Conservation (phyloP, 2,888 invertebrate genomes). For the Heteropelma amictum region DNA sequence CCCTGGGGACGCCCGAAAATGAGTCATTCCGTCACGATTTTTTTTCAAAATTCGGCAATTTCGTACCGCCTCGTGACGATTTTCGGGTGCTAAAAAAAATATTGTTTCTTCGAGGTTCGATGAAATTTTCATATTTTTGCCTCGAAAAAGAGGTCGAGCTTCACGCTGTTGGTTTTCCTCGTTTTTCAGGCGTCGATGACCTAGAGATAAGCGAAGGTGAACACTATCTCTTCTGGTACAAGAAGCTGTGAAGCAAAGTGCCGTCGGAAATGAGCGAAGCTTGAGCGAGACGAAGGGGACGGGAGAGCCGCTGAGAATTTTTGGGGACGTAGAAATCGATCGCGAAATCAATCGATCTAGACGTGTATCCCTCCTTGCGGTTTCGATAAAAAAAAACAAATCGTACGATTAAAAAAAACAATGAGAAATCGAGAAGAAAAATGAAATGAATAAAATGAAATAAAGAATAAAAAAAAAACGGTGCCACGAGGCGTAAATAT, state of each 20-base stretch:
- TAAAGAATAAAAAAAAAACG: constrained; percentile 47
- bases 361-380: constrained; percentile 57
- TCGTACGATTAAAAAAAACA: constrained; percentile 20
- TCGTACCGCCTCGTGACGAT: too few relatives aligned
- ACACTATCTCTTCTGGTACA: constrained; percentile 95
- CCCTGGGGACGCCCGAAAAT: too few relatives aligned
- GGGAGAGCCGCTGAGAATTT: constrained; percentile 40
- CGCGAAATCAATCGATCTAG: constrained; percentile 59
- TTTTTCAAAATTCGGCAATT: too few relatives aligned
- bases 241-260: constrained; percentile 83
- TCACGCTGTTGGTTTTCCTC: background rate
- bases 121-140: background rate
- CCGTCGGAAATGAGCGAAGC: constrained; percentile 20
- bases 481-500: constrained; percentile 51
- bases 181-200: constrained; percentile 88
- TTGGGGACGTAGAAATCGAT: constrained; percentile 54
- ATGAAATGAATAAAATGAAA: constrained; percentile 32
- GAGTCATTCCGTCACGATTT: too few relatives aligned
- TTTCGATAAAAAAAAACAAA: too few relatives aligned
- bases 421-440: constrained; percentile 11
- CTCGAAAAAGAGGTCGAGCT: background rate
- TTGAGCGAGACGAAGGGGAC: constrained; percentile 26
- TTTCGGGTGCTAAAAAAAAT: too few relatives aligned
- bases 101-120: background rate
- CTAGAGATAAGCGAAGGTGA: constrained; percentile 92